These are phyloP conservation scores for Drosophila ogumai DNA, from an alignment of 1,140 invertebrate genomes.

Conservation along the genomic window DNA sequence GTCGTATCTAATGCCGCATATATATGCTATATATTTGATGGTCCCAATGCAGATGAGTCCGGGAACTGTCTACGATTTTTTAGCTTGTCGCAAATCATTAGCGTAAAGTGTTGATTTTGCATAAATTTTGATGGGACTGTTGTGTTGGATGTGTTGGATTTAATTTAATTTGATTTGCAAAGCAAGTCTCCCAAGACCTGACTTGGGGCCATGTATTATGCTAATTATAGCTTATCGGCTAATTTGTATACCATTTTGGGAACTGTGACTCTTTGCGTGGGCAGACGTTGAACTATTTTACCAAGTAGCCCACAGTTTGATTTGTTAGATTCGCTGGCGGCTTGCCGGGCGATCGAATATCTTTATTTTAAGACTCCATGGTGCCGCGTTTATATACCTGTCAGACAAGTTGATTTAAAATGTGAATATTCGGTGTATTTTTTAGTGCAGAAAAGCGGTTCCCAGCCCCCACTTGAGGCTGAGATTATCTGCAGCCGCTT, in stretches of 20 bases:
- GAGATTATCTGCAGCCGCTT: constrained; percentile 16
- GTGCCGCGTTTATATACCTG: constrained; percentile 30
- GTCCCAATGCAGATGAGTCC: constrained; percentile 48
- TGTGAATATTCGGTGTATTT: constrained; percentile 22
- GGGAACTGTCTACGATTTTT: constrained; percentile 42
- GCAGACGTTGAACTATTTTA: constrained; percentile 46
- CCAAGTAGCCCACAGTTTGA: constrained; percentile 51
- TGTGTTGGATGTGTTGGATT: constrained; percentile 31
- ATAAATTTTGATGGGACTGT: constrained; percentile 58
- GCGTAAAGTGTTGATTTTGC: constrained; percentile 76
- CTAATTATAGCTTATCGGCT: constrained; percentile 34
- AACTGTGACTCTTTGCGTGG: constrained; percentile 37
- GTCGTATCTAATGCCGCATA: constrained; percentile 24
- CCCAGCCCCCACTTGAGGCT: constrained; percentile 1
- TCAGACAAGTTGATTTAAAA: constrained; percentile 32
- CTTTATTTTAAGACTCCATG: constrained; percentile 43
- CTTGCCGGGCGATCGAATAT: constrained; percentile 18
- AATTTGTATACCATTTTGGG: constrained; percentile 49
- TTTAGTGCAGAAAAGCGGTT: constrained; percentile 5
- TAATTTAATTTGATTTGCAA: constrained; percentile 51
- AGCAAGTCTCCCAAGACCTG: constrained; percentile 32
- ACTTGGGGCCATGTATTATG: constrained; percentile 33
- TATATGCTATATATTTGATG: constrained; percentile 24
- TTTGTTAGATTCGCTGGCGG: constrained; percentile 35
- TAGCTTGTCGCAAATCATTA: constrained; percentile 69